A percentile compares a stretch with the other conserved stretches of the same genome.
phyloP scores from a whole-genome alignment of 2,113 vertebrate genomes.

The Thermophis baileyi region DNA sequence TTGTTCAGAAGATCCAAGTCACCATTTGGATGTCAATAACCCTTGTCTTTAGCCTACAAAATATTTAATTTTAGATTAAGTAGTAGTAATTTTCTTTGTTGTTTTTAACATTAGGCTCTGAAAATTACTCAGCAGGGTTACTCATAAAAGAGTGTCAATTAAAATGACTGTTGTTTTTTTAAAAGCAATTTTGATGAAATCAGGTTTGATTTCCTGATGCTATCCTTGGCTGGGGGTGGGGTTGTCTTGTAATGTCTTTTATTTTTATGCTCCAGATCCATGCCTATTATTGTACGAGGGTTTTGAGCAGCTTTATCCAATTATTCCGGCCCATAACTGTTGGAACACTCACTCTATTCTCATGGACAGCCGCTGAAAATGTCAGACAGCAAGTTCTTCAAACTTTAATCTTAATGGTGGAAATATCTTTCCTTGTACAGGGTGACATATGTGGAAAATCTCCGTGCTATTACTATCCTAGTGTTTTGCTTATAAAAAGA shows the following conservation, averaged over 20 bases:
- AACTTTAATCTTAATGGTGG: background rate
- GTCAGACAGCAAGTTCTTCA: background rate
- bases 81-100: slow-evolving; percentile 13
- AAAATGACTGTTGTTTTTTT: background rate
- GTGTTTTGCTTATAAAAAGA: background rate
- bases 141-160: background rate
- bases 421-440: background rate
- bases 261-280: background rate
- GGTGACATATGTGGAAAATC: background rate
- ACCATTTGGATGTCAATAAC: slow-evolving; percentile 51
- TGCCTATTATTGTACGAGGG: background rate
- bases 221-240: background rate
- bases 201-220: background rate
- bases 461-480: background rate
- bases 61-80: slow-evolving; percentile 31
- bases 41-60: slow-evolving; percentile 58
- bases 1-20: slow-evolving; percentile 52
- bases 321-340: background rate
- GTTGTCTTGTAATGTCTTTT: background rate
- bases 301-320: background rate
- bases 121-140: background rate
- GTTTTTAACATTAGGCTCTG: background rate
- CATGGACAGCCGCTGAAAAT: background rate
- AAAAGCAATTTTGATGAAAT: background rate
- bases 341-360: background rate